Conservation (phyloP, 2,797 vertebrate genomes). For the Pyrocephalus nanus region DNA sequence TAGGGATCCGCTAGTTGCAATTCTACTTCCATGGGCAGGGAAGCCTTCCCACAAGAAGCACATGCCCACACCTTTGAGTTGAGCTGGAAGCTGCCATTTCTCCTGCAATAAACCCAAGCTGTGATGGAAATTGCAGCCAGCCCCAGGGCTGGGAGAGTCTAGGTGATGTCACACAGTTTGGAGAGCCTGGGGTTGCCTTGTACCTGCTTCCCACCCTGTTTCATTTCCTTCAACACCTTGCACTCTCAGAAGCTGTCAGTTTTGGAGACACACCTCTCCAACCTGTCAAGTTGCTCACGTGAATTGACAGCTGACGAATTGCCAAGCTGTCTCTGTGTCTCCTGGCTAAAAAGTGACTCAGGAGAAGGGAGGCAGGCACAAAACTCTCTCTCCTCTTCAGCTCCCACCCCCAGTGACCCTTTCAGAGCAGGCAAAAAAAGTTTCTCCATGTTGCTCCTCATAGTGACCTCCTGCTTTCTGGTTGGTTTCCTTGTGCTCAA, state of each 20-base stretch:
- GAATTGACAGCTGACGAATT: not conserved
- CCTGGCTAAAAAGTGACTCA: not conserved
- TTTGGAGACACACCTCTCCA: not conserved
- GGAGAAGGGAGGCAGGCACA: not conserved
- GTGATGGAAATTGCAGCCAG: not conserved
- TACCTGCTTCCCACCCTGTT: not conserved
- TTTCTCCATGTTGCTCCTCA: not conserved
- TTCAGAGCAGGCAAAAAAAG: not conserved
- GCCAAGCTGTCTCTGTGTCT: fast-evolving
- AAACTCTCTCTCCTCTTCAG: not conserved
- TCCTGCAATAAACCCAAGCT: not conserved
- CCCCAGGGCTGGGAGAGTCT: fast-evolving
- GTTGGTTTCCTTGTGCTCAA: fast-evolving
- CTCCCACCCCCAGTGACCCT: not conserved
- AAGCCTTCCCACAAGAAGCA: too few species aligned
- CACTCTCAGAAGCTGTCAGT: not conserved
- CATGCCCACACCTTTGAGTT: fast-evolving
- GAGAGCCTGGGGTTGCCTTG: not conserved
- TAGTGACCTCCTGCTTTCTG: not conserved
- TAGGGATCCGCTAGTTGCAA: not conserved
- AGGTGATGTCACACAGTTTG: not conserved
- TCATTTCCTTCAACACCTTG: not conserved
- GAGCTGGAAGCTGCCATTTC: not conserved
- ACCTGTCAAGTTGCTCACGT: not conserved
- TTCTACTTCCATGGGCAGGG: not conserved